Evolutionary conservation across 2,113 vertebrate species (phyloP).

Genomic region (Amazona guildingii): DNA sequence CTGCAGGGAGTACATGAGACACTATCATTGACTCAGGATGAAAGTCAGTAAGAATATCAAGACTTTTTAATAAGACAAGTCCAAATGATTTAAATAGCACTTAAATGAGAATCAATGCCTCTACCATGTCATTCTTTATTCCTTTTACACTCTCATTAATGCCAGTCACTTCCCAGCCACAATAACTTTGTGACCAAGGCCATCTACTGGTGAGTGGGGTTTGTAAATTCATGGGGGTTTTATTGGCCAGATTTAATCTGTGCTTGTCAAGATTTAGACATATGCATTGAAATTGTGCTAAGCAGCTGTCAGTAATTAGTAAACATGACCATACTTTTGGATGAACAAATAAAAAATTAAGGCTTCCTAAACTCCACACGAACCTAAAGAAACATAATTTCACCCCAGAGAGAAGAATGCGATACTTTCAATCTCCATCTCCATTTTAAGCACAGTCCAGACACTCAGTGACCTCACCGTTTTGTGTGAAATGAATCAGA

Average conservation of each 20-base stretch:
- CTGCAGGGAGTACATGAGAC: background rate
- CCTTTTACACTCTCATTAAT: background rate
- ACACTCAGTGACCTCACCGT: background rate
- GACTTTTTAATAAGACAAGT: background rate
- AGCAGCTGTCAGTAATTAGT: background rate
- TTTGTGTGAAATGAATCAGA: background rate
- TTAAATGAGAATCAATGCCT: background rate
- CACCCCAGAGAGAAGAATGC: background rate
- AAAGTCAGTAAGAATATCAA: background rate
- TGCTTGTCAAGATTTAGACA: background rate
- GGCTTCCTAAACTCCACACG: background rate
- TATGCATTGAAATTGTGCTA: background rate
- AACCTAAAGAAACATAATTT: background rate
- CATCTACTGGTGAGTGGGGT: constrained; percentile 34
- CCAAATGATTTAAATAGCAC: background rate
- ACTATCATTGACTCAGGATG: rapidly evolving
- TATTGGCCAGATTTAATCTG: background rate
- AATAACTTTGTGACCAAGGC: constrained; percentile 33
- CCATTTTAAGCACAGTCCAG: background rate
- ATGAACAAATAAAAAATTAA: background rate
- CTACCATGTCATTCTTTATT: background rate
- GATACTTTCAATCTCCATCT: background rate
- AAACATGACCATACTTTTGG: background rate
- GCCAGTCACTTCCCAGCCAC: background rate
- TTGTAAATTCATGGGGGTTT: background rate